These are phyloP conservation scores for Malurus cyaneus DNA, from an alignment of 2,113 vertebrate genomes.

Conservation along the genomic window DNA sequence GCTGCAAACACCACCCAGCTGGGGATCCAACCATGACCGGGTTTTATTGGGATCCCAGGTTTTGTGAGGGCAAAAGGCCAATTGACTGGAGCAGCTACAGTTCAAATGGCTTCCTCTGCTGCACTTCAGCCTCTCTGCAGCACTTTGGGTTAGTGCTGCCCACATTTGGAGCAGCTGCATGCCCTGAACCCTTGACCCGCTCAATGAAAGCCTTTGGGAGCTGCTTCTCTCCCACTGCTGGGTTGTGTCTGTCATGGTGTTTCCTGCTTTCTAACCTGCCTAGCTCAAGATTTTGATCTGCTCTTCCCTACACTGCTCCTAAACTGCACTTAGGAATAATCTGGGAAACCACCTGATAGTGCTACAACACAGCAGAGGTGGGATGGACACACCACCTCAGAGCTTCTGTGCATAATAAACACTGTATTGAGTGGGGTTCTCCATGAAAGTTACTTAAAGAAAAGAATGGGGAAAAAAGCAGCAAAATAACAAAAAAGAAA, in stretches of 20 bases:
- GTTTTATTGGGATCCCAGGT: not conserved
- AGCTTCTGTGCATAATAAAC: not conserved
- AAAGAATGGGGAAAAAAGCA: not conserved
- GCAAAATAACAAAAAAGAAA: not conserved
- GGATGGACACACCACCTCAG: not conserved
- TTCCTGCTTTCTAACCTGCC: not conserved
- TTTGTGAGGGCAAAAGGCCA: not conserved
- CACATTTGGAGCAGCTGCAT: not conserved
- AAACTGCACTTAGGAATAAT: not conserved
- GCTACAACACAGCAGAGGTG: not conserved
- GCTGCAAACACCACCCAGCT: not conserved
- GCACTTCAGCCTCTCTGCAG: not conserved
- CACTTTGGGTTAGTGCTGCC: not conserved
- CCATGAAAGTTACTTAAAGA: not conserved
- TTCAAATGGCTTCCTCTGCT: not conserved
- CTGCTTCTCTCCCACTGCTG: not conserved
- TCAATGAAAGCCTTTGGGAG: not conserved
- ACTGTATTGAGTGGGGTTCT: not conserved
- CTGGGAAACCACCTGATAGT: accelerated
- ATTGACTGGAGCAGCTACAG: not conserved
- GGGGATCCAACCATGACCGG: not conserved
- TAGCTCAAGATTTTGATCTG: not conserved
- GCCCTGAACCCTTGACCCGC: not conserved
- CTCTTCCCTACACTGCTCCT: not conserved
- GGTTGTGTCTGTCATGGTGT: not conserved